Percentiles rank a stretch among this genome's conserved stretches.
These are phyloP conservation scores for Daboia siamensis DNA, from an alignment of 2,113 vertebrate species.

Conservation along the genomic window DNA sequence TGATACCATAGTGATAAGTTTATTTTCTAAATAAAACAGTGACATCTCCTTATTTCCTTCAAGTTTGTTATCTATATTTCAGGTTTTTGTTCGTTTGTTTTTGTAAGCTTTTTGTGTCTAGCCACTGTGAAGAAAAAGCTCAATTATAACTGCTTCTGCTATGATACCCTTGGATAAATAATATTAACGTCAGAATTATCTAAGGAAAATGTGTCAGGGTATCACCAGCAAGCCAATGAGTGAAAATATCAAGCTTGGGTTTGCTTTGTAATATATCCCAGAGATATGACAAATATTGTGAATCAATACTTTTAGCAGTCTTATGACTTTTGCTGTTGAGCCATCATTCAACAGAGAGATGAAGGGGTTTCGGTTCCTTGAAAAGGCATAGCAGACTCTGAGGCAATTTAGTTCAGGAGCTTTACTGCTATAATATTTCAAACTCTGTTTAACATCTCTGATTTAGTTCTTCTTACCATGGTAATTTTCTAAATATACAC, in stretches of 20 bases:
- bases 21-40: conserved; percentile 45
- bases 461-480: background rate
- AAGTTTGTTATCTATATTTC: conserved; percentile 34
- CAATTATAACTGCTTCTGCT: background rate
- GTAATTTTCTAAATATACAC: background rate
- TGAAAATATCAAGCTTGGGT: background rate
- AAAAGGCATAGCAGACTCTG: background rate
- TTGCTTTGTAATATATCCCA: background rate
- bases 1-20: conserved; percentile 23
- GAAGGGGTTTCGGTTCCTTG: background rate
- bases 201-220: background rate
- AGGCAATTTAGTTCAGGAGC: background rate
- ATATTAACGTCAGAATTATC: background rate
- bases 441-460: conserved; percentile 1
- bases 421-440: background rate
- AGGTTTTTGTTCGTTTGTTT: conserved; percentile 16
- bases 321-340: background rate
- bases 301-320: background rate
- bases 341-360: background rate
- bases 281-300: background rate
- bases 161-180: background rate
- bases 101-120: background rate
- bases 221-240: background rate
- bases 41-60: conserved; percentile 32
- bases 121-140: background rate